A percentile compares a stretch with the other conserved stretches of the same genome.
These are phyloP conservation scores for Scaptomyza pallida DNA, from an alignment of 1,140 invertebrate genomes.

Conservation along the genomic window DNA sequence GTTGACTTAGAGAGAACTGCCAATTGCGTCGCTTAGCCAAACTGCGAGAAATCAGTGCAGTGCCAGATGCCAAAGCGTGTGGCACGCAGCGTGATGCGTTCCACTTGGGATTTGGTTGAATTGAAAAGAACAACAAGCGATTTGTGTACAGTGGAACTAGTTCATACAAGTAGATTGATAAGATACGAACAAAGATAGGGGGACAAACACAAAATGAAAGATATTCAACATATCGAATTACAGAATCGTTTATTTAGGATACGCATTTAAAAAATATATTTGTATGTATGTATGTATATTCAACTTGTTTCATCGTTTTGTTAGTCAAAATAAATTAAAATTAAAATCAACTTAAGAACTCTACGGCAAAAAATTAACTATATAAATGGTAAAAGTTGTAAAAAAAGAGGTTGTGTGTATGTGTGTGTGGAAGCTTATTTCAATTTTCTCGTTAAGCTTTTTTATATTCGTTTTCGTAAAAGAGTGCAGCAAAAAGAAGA, in stretches of 20 bases:
- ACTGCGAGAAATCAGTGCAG: slow-evolving; percentile 57
- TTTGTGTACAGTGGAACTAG: neutral
- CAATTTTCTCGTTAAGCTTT: slow-evolving; percentile 29
- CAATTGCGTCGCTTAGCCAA: slow-evolving; percentile 27
- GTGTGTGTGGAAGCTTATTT: slow-evolving; percentile 29
- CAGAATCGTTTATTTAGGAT: slow-evolving; percentile 67
- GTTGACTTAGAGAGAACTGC: slow-evolving; percentile 5
- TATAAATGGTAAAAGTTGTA: slow-evolving; percentile 64
- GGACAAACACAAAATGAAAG: slow-evolving; percentile 68
- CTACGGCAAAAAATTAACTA: slow-evolving; percentile 59
- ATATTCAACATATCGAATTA: slow-evolving; percentile 54
- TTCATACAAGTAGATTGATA: neutral
- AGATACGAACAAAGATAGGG: neutral
- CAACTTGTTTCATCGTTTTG: slow-evolving; percentile 49
- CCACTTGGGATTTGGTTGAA: slow-evolving; percentile 10
- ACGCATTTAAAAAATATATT: slow-evolving; percentile 52
- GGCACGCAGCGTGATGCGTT: slow-evolving; percentile 6
- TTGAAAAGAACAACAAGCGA: slow-evolving; percentile 10
- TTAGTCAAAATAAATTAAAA: slow-evolving; percentile 65
- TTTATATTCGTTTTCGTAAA: slow-evolving; percentile 16
- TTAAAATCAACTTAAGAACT: slow-evolving; percentile 70
- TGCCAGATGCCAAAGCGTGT: slow-evolving; percentile 25
- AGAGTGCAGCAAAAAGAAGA: slow-evolving; percentile 25
- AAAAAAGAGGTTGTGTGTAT: slow-evolving; percentile 43
- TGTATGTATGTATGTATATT: too few relatives aligned